Conservation (phyloP, 2,797 vertebrate species). For the Tapirus indicus region DNA sequence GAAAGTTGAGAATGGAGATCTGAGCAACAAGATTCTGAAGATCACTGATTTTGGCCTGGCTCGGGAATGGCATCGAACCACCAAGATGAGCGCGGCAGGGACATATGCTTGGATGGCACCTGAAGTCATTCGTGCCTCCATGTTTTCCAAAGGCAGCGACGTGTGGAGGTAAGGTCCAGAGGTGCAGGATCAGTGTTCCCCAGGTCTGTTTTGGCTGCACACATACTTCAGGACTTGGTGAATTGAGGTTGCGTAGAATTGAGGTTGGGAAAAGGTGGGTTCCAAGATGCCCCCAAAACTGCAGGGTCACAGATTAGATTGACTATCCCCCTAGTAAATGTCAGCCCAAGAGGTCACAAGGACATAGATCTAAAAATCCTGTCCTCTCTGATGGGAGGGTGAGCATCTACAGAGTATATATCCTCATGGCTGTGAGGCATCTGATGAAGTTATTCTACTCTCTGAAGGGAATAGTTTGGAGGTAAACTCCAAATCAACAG, state of each 20-base stretch:
- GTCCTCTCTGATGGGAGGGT: background rate
- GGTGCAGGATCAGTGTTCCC: background rate
- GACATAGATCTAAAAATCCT: background rate
- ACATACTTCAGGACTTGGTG: background rate
- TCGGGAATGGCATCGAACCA: constrained; percentile 98
- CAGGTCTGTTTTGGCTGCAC: background rate
- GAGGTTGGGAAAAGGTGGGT: background rate
- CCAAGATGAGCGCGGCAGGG: constrained; percentile 98
- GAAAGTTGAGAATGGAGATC: constrained; percentile 95
- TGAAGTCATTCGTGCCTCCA: constrained; percentile 98
- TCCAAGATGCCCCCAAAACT: background rate
- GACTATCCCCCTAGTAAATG: background rate
- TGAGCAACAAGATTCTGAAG: constrained; percentile 98
- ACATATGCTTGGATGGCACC: constrained; percentile 99
- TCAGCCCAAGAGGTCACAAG: background rate
- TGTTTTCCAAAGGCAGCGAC: constrained; percentile 99
- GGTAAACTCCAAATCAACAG: background rate
- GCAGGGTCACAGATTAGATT: background rate
- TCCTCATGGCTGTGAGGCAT: background rate
- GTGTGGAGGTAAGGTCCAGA: constrained; percentile 94
- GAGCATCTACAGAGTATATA: background rate
- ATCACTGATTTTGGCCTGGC: constrained; percentile 99
- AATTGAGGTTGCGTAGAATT: background rate
- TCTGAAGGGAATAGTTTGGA: background rate
- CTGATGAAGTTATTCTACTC: background rate